Evolutionary conservation across 53 echinoderm and acorn worm genomes (phyloP).

Genomic region (Paelopatides confundens): DNA sequence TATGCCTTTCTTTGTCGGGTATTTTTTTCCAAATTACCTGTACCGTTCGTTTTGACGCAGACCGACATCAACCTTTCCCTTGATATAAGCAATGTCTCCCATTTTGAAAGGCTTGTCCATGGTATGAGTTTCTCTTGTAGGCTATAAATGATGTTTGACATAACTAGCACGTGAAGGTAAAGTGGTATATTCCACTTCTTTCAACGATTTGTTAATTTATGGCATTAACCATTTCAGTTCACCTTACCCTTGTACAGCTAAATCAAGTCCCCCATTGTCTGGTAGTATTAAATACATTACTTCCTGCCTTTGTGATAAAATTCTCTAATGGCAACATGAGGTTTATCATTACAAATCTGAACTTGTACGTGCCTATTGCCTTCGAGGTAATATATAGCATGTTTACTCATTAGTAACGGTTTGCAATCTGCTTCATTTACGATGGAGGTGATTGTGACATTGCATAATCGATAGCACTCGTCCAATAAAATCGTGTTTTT

Average conservation of each 20-base stretch:
- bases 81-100: not conserved
- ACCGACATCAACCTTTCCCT: not conserved
- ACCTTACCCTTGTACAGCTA: not conserved
- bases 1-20: constrained; percentile 31
- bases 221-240: not conserved
- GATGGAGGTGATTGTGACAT: not conserved
- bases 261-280: not conserved
- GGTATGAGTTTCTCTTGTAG: not conserved
- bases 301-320: not conserved
- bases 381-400: not conserved
- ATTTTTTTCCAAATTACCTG: not conserved
- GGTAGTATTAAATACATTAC: not conserved
- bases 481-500: constrained; percentile 3
- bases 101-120: no score
- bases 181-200: not conserved
- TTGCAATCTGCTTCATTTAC: not conserved
- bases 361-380: constrained; percentile 24
- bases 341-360: not conserved
- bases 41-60: constrained; percentile 7
- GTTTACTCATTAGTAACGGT: not conserved
- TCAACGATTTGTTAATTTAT: not conserved
- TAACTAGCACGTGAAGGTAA: no score
- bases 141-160: no score
- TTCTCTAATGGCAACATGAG: constrained; percentile 26
- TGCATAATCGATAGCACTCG: not conserved